A percentile compares a stretch with the other conserved stretches of the same genome.
These are phyloP conservation scores for Strix uralensis DNA, from an alignment of 2,113 vertebrate species.

Conservation along the genomic window DNA sequence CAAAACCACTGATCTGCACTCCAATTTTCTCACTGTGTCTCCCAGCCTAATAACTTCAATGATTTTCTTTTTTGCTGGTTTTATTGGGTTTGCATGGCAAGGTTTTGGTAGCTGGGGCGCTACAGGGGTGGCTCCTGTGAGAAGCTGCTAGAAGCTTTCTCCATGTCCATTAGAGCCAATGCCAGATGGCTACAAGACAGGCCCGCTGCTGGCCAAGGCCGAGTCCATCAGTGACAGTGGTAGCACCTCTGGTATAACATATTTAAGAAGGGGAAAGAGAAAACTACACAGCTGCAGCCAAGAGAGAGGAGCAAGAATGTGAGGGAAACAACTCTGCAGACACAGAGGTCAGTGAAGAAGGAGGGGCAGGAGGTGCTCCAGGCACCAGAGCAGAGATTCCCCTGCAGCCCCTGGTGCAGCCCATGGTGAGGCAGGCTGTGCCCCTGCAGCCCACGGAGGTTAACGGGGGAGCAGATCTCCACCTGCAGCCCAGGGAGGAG, in stretches of 20 bases:
- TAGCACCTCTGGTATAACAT: neutral
- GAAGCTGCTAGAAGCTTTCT: neutral
- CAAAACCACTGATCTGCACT: neutral
- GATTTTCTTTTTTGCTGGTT: neutral
- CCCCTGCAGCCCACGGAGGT: neutral
- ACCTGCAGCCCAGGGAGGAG: neutral
- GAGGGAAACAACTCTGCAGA: neutral
- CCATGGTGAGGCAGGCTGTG: neutral
- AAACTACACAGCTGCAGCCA: too few relatives aligned
- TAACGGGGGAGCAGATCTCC: neutral
- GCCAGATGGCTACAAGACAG: neutral
- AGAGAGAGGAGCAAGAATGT: too few relatives aligned
- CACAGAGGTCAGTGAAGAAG: neutral
- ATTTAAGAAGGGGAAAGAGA: neutral
- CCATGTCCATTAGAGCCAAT: neutral
- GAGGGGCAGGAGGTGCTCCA: neutral
- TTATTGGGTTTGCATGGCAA: neutral
- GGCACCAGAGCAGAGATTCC: neutral
- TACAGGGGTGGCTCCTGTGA: neutral
- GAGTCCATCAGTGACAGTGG: neutral
- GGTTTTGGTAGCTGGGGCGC: neutral
- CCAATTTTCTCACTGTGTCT: neutral
- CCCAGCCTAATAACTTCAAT: neutral
- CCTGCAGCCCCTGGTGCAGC: neutral
- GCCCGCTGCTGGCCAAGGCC: accelerated